Evolutionary conservation across 92 coral and sea anemone species (phyloP), one percentile per base, ranked within the genome.

Genomic region (Umimayanthus kanabou): DNA sequence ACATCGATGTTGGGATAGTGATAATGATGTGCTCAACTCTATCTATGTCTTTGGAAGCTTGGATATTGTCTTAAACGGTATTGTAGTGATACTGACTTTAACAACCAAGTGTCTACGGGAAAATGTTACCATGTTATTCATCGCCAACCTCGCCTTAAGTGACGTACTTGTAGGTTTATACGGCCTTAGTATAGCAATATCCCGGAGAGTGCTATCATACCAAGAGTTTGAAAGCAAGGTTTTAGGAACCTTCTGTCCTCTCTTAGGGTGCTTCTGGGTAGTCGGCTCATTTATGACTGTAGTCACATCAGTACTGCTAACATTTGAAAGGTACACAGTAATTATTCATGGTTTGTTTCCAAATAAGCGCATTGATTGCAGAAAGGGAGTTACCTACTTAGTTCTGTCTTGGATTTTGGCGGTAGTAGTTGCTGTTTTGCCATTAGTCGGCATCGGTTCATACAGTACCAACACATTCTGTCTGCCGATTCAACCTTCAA

Each of bases 391-490:
- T 13, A 65, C 18, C n/a, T 69, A 86, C 37, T 69, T 89, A 39
- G 9, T 42, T n/a, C 3, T 77, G 40, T 88, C 90, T 11, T 93
- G 94, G 94, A 28, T 72, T 11, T 45, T 89, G 50, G 91, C 96
- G 2, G 40, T 93, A 18, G 10, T 53, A 22, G 85, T 87, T 3
- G 96, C 96, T 8, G 65, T 89, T 4, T 89, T 92, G 14, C 96
- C 96, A 26, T 65, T 91, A 75, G 71, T 77, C 14, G 85, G 93
- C 7, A 66, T 91, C 28, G 96, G 96, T 2, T 91, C 96, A 3
- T 93, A 93, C 92, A 87, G 91, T 23, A 87, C 94, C 6, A 93
- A 93, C 64, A 93, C 96, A 0, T 93, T 92, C 89, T 93, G 96
- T 26, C 89, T 93, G 13, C 96, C 96, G 3, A 89, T 93, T 20